Evolutionary conservation across 2,113 vertebrate genomes (phyloP).

Genomic region (Pseudonaja textilis): DNA sequence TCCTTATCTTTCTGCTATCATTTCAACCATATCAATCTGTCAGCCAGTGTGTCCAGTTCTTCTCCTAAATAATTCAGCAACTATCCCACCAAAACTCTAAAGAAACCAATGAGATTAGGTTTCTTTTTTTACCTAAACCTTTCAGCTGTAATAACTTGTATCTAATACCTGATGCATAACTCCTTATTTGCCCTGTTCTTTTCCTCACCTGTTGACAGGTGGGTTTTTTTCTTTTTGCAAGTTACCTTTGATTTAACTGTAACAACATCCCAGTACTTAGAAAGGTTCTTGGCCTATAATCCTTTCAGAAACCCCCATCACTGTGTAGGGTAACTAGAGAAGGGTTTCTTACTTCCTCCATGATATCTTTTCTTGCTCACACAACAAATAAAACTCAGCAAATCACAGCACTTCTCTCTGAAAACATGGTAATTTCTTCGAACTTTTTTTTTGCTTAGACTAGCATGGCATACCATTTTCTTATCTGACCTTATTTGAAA

Average conservation of each 20-base stretch:
- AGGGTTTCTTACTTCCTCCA: slow-evolving; percentile 44
- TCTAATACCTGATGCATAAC: slow-evolving; percentile 63
- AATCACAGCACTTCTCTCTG: neutral
- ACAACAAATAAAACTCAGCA: slow-evolving; percentile 14
- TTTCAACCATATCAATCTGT: slow-evolving; percentile 63
- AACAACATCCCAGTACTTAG: slow-evolving; percentile 69
- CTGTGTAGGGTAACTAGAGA: slow-evolving; percentile 72
- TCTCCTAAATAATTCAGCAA: slow-evolving; percentile 64
- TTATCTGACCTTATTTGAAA: neutral
- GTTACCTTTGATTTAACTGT: slow-evolving; percentile 77
- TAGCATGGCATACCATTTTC: neutral
- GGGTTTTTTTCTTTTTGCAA: slow-evolving; percentile 58
- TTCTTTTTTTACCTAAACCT: slow-evolving; percentile 70
- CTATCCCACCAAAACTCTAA: slow-evolving; percentile 70
- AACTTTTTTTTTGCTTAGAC: neutral
- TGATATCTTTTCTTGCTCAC: slow-evolving; percentile 61
- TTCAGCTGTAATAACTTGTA: slow-evolving; percentile 76
- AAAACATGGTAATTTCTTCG: slow-evolving; percentile 10
- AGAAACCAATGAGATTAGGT: slow-evolving; percentile 69
- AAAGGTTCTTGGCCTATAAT: slow-evolving; percentile 66
- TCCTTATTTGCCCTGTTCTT: slow-evolving; percentile 58
- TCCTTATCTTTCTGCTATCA: slow-evolving; percentile 32
- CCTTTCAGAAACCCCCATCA: slow-evolving; percentile 63
- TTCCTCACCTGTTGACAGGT: slow-evolving; percentile 76
- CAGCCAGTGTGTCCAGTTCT: slow-evolving; percentile 68